These are phyloP conservation scores for Danio choprae DNA, from an alignment of 2,797 vertebrate species.

Conservation along the genomic window DNA sequence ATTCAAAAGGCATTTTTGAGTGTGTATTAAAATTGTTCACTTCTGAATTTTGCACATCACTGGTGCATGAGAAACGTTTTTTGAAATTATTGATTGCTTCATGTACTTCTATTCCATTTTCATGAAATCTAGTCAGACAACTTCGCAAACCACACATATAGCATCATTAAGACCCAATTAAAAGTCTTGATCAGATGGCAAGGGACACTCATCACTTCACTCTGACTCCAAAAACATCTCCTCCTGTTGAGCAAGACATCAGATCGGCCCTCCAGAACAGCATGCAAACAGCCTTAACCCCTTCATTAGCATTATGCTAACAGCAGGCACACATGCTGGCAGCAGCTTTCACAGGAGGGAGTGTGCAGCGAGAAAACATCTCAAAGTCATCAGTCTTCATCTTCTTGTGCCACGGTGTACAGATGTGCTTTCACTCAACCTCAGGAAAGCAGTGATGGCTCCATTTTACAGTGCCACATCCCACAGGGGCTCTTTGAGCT, in stretches of 20 bases:
- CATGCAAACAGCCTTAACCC: constrained; percentile 45
- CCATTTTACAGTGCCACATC: constrained; percentile 32
- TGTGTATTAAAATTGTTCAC: neutral
- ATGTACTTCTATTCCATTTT: neutral
- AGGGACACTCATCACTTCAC: constrained; percentile 8
- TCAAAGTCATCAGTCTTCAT: constrained; percentile 51
- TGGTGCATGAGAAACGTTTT: neutral
- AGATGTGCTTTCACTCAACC: constrained; percentile 45
- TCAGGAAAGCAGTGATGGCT: constrained; percentile 37
- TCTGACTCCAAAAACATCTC: constrained; percentile 12
- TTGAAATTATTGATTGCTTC: neutral
- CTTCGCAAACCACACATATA: neutral
- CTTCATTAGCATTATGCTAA: constrained; percentile 39
- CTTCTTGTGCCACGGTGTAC: constrained; percentile 33
- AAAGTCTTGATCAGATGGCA: constrained; percentile 4
- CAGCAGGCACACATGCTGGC: constrained; percentile 41
- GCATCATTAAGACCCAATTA: constrained; percentile 12
- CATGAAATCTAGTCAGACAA: neutral
- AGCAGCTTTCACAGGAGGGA: constrained; percentile 29
- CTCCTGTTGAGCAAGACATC: constrained; percentile 45
- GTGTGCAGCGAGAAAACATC: constrained; percentile 22
- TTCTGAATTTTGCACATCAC: neutral
- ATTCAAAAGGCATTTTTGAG: neutral
- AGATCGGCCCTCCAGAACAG: constrained; percentile 14
- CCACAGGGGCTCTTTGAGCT: constrained; percentile 36